These are phyloP conservation scores for Eledone cirrhosa DNA, from an alignment of 2,888 invertebrate species.

Conservation along the genomic window DNA sequence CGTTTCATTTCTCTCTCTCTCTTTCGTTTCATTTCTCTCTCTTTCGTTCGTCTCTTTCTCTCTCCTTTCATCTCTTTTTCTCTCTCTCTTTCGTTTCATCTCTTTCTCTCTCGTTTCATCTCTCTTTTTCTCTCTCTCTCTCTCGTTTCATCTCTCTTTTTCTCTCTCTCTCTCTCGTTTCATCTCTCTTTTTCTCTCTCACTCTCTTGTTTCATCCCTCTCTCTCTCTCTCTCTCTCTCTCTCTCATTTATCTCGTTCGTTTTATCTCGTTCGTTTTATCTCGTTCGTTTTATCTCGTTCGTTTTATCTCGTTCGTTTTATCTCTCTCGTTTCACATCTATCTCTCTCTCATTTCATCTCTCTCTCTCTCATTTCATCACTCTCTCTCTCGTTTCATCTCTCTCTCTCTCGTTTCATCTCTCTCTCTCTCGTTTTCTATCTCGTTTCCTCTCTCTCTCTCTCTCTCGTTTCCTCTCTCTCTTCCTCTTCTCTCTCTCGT, in stretches of 20 bases:
- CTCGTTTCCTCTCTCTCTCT: conserved; percentile 30
- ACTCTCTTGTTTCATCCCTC: conserved; percentile 24
- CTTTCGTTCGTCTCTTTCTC: conserved; percentile 2
- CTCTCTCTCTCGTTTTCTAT: conserved; percentile 19
- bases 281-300: neutral
- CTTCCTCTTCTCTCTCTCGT: conserved; percentile 22
- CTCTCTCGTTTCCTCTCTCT: conserved; percentile 26
- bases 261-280: neutral
- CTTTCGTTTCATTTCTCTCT: conserved; percentile 28
- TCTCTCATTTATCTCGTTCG: no score
- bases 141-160: no score
- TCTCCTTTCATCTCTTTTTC: conserved; percentile 14
- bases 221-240: neutral
- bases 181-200: no score
- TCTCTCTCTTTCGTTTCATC: neutral
- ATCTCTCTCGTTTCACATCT: neutral
- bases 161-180: no score
- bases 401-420: neutral
- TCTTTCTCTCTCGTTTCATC: neutral
- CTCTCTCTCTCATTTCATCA: conserved; percentile 18
- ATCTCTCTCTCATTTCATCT: conserved; percentile 7
- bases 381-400: conserved; percentile 8
- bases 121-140: conserved; percentile 25
- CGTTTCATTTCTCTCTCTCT: conserved; percentile 21
- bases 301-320: neutral